Conservation (phyloP, 2,888 invertebrate species). For the Willowsia nigromaculata region DNA sequence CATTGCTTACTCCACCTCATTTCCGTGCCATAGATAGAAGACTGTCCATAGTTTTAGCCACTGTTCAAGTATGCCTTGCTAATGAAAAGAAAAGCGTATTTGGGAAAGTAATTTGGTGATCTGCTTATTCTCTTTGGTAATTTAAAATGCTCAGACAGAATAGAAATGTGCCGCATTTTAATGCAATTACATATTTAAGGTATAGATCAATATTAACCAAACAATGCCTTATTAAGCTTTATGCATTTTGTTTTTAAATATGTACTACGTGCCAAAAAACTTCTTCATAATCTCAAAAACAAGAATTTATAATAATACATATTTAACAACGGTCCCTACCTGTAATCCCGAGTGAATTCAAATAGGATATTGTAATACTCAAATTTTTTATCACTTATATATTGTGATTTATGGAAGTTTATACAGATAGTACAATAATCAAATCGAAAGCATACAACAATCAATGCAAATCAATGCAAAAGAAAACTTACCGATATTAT, state of each 20-base stretch:
- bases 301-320: too few relatives aligned
- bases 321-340: too few relatives aligned
- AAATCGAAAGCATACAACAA: too few relatives aligned
- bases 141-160: neutral
- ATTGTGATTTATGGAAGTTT: too few relatives aligned
- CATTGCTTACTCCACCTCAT: constrained; percentile 87
- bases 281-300: neutral
- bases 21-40: constrained; percentile 89
- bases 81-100: constrained; percentile 44
- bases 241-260: neutral
- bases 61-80: constrained; percentile 87
- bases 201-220: neutral
- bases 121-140: neutral
- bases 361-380: too few relatives aligned
- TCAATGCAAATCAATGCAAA: too few relatives aligned
- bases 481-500: too few relatives aligned
- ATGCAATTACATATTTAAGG: neutral
- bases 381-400: too few relatives aligned
- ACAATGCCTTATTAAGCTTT: neutral
- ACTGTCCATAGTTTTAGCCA: constrained; percentile 87
- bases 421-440: too few relatives aligned
- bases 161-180: neutral
- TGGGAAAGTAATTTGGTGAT: constrained; percentile 52
- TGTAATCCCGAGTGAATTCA: too few relatives aligned
- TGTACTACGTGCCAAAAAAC: neutral